Conservation (phyloP, 2,888 invertebrate genomes). For the Aethes cnicana region DNA sequence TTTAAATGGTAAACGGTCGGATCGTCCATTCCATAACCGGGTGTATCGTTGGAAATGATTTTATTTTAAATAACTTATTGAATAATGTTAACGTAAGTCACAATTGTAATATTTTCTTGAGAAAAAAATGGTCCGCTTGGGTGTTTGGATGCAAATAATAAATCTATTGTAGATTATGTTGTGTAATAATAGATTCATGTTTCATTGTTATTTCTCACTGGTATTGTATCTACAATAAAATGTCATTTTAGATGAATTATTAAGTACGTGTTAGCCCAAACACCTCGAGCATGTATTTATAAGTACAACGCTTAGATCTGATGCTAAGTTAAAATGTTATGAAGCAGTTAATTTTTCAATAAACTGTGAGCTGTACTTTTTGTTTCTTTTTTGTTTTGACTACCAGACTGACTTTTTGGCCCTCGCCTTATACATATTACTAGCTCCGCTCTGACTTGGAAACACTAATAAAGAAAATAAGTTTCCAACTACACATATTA, state of each 20-base stretch:
- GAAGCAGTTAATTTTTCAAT: conserved; percentile 27
- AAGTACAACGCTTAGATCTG: conserved; percentile 32
- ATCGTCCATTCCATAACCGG: conserved; percentile 27
- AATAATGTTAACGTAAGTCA: conserved; percentile 29
- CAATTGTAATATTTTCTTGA: conserved; percentile 25
- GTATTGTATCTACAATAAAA: too few species aligned
- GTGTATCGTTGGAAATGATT: conserved; percentile 25
- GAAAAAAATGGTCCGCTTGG: conserved; percentile 24
- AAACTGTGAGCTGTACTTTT: conserved; percentile 27
- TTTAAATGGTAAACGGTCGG: conserved; percentile 1
- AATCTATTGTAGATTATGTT: too few species aligned
- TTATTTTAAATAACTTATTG: conserved; percentile 31
- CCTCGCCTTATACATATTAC: too few species aligned
- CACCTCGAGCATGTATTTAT: conserved; percentile 19
- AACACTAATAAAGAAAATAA: too few species aligned
- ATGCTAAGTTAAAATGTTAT: conserved; percentile 28
- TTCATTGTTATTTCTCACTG: too few species aligned
- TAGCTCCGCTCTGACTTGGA: too few species aligned
- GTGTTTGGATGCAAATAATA: conserved; percentile 14
- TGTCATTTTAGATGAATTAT: neutral
- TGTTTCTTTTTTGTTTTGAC: conserved; percentile 19
- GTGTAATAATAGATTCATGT: too few species aligned
- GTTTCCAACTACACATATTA: too few species aligned
- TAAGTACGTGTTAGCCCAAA: conserved; percentile 1
- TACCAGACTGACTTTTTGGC: conserved; percentile 17